phyloP scores from a whole-genome alignment of 2,888 invertebrate genomes.

The Brenthis ino region DNA sequence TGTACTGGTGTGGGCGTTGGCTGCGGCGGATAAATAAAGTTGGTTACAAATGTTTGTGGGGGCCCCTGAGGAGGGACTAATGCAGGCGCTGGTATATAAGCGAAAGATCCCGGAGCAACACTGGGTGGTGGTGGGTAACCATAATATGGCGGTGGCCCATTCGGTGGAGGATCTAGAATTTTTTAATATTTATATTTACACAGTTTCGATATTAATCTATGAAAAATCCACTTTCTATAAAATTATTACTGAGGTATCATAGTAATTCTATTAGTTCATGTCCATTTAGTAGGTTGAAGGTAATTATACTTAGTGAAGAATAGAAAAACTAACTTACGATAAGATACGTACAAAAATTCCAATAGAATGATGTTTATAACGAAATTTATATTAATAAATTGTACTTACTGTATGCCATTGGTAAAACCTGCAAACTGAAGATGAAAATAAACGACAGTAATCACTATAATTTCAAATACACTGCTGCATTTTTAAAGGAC shows the following conservation, averaged over 20 bases:
- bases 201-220: background rate
- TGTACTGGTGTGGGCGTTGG: conserved; percentile 50
- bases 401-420: conserved; percentile 46
- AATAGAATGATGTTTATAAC: background rate
- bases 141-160: conserved; percentile 50
- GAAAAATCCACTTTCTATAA: too few species aligned
- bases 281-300: too few species aligned
- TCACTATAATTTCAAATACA: conserved; percentile 19
- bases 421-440: conserved; percentile 14
- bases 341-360: background rate
- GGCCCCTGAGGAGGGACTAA: conserved; percentile 64
- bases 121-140: conserved; percentile 48
- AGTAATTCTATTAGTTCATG: too few species aligned
- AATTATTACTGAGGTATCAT: too few species aligned
- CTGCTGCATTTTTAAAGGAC: conserved; percentile 11
- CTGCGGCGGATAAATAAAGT: conserved; percentile 60
- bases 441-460: conserved; percentile 18
- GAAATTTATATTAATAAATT: background rate
- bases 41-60: conserved; percentile 55
- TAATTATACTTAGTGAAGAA: too few species aligned
- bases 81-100: conserved; percentile 66
- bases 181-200: background rate
- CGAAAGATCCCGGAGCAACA: conserved; percentile 45
- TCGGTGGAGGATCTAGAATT: conserved; percentile 56
- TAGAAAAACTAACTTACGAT: too few species aligned